A percentile compares a stretch with the other conserved stretches of the same genome.
phyloP scores from a whole-genome alignment of 2,888 invertebrate genomes.

The Noctua pronuba region DNA sequence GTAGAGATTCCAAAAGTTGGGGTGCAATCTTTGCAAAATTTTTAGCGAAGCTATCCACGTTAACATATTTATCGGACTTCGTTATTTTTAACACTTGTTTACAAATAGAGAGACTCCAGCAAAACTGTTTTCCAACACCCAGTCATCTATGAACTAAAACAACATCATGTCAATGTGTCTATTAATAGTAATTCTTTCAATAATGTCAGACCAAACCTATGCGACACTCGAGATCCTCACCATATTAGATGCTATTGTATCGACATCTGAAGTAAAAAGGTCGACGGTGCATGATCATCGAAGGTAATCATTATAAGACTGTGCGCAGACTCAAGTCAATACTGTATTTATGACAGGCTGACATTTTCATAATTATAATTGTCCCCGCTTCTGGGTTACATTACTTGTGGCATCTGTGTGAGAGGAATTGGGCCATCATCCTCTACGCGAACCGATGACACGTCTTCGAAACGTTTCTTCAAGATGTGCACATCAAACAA shows the following conservation, averaged over 20 bases:
- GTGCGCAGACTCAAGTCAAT: not conserved
- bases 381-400: not conserved
- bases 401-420: no score
- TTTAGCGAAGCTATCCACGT: not conserved
- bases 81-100: not conserved
- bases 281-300: constrained; percentile 18
- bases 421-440: no score
- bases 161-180: not conserved
- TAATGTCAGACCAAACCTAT: constrained; percentile 4
- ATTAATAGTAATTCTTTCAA: not conserved
- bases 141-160: not conserved
- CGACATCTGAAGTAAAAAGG: constrained; percentile 38
- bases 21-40: not conserved
- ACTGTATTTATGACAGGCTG: not conserved
- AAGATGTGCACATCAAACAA: no score
- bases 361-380: not conserved
- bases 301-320: constrained; percentile 38
- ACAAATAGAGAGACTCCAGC: not conserved
- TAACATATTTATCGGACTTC: not conserved
- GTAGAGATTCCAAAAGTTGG: no score
- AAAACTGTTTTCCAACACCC: not conserved
- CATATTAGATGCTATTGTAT: constrained; percentile 42
- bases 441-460: no score
- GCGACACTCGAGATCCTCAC: constrained; percentile 17
- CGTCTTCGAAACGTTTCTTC: no score